Evolutionary conservation across 2,113 vertebrate species (phyloP).

Genomic region (Dasyurus viverrinus): DNA sequence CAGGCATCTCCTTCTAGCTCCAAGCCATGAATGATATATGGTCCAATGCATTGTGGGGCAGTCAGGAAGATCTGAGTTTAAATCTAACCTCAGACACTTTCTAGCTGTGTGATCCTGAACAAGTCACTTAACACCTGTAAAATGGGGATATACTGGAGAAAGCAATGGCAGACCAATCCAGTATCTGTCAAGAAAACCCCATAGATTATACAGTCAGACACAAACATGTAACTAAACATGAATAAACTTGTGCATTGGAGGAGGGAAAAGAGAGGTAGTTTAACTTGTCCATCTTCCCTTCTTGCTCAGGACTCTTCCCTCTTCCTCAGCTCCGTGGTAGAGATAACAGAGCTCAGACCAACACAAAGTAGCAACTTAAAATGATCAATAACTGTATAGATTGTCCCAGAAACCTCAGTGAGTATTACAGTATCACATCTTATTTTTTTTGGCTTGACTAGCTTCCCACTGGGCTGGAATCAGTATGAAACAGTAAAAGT

Average conservation of each 20-base stretch:
- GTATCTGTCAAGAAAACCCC: neutral
- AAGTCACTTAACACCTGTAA: neutral
- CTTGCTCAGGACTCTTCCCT: neutral
- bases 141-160: neutral
- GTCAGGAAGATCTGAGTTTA: neutral
- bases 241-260: neutral
- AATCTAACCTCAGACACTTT: neutral
- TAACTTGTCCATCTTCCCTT: neutral
- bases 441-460: neutral
- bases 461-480: constrained; percentile 31
- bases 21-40: neutral
- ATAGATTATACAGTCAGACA: neutral
- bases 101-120: neutral
- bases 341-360: neutral
- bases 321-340: neutral
- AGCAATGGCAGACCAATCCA: neutral
- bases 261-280: neutral
- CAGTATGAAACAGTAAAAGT: neutral
- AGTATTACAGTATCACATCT: neutral
- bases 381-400: neutral
- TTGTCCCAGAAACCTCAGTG: neutral
- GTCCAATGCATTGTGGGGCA: neutral
- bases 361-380: neutral
- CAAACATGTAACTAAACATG: neutral
- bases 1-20: neutral